phyloP scores from a whole-genome alignment of 2,888 invertebrate species.

The Dendrolimus houi region DNA sequence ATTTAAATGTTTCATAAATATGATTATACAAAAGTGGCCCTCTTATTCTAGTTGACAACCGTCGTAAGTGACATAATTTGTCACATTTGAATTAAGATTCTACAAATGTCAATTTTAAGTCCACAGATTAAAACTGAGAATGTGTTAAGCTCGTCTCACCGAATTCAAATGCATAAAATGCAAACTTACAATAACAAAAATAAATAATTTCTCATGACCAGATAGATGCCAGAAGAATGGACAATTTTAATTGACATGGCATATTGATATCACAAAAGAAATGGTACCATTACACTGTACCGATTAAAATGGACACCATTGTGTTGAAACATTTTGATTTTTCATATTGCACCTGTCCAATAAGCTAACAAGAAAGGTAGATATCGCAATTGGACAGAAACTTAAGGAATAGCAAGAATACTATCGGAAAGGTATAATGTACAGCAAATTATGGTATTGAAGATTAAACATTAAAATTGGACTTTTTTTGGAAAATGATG shows the following conservation, averaged over 20 bases:
- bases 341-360: constrained; percentile 64
- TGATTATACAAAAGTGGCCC: too few species aligned
- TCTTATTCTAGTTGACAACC: too few species aligned
- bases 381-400: constrained; percentile 34
- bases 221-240: constrained; percentile 64
- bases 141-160: constrained; percentile 32
- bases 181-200: constrained; percentile 64
- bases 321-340: constrained; percentile 27
- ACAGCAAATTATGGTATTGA: not conserved
- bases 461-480: not conserved
- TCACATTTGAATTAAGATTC: too few species aligned
- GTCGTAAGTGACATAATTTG: too few species aligned
- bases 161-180: constrained; percentile 59
- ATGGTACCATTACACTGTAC: constrained; percentile 52
- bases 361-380: constrained; percentile 44
- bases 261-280: constrained; percentile 64
- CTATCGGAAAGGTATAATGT: not conserved
- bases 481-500: too few species aligned
- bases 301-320: constrained; percentile 40
- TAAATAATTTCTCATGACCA: constrained; percentile 65
- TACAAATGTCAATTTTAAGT: too few species aligned
- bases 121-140: too few species aligned
- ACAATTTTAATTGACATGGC: constrained; percentile 74
- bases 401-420: constrained; percentile 6
- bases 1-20: too few species aligned